These are phyloP conservation scores for Pomatostomus ruficeps DNA, from an alignment of 2,113 vertebrate species.

Conservation along the genomic window DNA sequence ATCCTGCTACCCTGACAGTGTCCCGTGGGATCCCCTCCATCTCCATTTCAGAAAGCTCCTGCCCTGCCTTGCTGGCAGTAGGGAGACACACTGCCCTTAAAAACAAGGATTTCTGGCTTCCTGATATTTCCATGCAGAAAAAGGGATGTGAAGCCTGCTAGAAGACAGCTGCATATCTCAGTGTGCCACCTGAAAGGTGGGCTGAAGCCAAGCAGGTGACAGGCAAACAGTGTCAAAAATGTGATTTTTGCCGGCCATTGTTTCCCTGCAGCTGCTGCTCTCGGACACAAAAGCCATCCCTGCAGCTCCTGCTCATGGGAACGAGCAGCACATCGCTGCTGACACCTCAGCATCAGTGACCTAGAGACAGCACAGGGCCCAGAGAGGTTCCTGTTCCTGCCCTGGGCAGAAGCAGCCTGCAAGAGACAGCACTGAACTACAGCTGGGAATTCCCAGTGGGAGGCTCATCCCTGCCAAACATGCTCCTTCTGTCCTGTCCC, in stretches of 20 bases:
- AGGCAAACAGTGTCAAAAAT: neutral
- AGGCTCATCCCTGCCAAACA: neutral
- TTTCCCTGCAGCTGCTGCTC: neutral
- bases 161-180: neutral
- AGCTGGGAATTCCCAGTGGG: neutral
- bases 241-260: neutral
- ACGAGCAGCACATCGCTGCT: neutral
- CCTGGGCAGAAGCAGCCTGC: neutral
- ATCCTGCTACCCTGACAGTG: neutral
- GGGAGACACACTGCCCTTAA: neutral
- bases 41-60: neutral
- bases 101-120: neutral
- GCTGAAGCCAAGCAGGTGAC: neutral
- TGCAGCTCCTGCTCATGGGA: neutral
- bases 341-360: neutral
- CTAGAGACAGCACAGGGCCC: neutral
- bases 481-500: neutral
- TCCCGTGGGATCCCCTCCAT: neutral
- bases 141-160: neutral
- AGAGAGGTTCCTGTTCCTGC: fast-evolving
- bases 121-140: neutral
- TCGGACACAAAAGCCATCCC: neutral
- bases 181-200: neutral
- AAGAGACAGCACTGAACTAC: neutral
- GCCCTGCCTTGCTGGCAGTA: neutral